Conservation (phyloP, 2,113 vertebrate genomes). For the Neotoma lepida region DNA sequence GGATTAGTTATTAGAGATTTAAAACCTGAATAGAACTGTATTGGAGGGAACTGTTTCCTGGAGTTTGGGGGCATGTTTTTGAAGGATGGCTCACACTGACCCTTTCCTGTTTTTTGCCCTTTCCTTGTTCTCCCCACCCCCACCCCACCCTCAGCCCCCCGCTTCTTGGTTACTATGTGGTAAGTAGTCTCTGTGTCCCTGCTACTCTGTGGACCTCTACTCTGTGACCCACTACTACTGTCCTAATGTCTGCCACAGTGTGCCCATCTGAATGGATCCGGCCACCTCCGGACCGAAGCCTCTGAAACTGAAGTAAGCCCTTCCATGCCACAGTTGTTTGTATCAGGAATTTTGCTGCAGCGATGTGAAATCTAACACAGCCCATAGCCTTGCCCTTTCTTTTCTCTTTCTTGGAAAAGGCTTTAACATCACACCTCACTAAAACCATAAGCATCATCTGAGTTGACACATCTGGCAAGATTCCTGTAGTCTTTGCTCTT, state of each 20-base stretch:
- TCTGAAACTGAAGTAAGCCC: background rate
- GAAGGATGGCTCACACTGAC: background rate
- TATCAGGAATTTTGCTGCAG: background rate
- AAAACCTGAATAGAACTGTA: background rate
- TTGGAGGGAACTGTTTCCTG: background rate
- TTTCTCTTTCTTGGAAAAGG: constrained; percentile 41
- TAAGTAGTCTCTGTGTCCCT: no score
- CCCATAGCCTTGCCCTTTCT: background rate
- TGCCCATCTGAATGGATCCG: no score
- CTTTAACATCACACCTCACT: constrained; percentile 6
- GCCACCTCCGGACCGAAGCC: background rate
- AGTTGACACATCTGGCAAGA: constrained; percentile 30
- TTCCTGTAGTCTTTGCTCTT: background rate
- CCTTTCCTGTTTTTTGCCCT: background rate
- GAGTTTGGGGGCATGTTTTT: background rate
- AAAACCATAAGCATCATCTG: constrained; percentile 1
- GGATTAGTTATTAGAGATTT: background rate
- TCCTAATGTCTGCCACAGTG: background rate
- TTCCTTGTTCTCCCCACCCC: background rate
- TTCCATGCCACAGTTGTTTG: background rate
- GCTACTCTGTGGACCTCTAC: background rate
- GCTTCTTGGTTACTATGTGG: background rate
- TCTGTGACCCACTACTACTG: background rate
- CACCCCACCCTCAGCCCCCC: no score
- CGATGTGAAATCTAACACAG: background rate